phyloP scores from a whole-genome alignment of 1,140 invertebrate genomes.

The Leptestheria dahalacensis region DNA sequence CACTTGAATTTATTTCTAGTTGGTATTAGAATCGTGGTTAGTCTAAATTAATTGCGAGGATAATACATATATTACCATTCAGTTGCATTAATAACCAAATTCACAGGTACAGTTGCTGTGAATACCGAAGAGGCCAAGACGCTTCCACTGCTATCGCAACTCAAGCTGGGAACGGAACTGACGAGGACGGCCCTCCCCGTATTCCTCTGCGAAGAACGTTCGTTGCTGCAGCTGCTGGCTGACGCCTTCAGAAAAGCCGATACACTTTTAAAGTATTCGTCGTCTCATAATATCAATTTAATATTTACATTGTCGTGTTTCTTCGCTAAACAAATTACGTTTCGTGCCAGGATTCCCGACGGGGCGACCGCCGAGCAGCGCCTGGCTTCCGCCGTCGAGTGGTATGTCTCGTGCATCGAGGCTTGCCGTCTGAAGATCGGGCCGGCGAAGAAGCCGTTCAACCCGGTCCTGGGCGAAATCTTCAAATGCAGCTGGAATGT shows the following conservation, averaged over 20 bases:
- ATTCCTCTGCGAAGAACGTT: conserved; percentile 10
- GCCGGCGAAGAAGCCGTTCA: conserved; percentile 41
- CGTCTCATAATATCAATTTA: background rate
- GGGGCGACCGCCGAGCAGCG: background rate
- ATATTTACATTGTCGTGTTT: background rate
- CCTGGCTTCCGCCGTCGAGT: conserved; percentile 6
- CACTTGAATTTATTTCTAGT: too few species aligned
- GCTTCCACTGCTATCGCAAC: conserved; percentile 35
- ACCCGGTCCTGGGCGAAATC: conserved; percentile 40
- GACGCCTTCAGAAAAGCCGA: conserved; percentile 11
- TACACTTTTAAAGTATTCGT: conserved; percentile 8
- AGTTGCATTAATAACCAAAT: too few species aligned
- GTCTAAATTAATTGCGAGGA: too few species aligned
- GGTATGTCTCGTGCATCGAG: conserved; percentile 12
- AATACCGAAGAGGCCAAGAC: conserved; percentile 2
- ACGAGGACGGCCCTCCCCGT: conserved; percentile 23
- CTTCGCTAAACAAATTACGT: background rate
- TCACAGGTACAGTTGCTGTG: background rate
- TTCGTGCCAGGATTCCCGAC: conserved; percentile 1
- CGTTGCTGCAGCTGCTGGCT: conserved; percentile 8
- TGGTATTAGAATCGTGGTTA: too few species aligned
- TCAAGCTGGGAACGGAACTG: conserved; percentile 41
- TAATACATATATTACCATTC: too few species aligned
- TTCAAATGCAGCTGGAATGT: conserved; percentile 37
- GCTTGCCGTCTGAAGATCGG: conserved; percentile 16